Evolutionary conservation across 92 coral and sea anemone genomes (phyloP).

Genomic region (Ricordea florida): DNA sequence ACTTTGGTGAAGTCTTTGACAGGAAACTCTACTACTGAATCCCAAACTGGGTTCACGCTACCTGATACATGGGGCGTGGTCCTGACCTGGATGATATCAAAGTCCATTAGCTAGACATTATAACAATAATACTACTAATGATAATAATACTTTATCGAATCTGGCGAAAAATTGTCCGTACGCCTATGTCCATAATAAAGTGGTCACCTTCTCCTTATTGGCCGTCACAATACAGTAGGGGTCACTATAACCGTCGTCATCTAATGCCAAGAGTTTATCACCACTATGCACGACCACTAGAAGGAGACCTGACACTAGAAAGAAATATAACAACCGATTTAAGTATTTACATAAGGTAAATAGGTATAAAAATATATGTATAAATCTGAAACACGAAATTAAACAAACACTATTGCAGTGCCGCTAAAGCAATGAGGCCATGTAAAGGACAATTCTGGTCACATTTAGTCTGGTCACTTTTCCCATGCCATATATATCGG

Average conservation of each 20-base stretch:
- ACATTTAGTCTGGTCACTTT: too few species aligned
- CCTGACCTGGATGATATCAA: constrained; percentile 61
- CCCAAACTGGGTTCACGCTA: constrained; percentile 92
- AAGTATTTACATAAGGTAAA: not conserved
- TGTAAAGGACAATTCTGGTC: too few species aligned
- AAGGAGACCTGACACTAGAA: constrained; percentile 76
- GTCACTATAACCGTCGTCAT: constrained; percentile 90
- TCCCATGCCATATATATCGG: too few species aligned
- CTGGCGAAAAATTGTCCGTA: not conserved
- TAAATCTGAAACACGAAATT: too few species aligned
- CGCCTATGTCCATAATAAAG: not conserved
- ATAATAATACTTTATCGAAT: not conserved
- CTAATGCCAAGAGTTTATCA: constrained; percentile 82
- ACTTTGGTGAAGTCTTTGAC: constrained; percentile 88
- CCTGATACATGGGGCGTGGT: constrained; percentile 81
- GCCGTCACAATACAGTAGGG: constrained; percentile 88
- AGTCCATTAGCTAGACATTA: too few species aligned
- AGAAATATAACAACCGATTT: too few species aligned
- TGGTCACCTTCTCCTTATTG: constrained; percentile 70
- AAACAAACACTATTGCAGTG: too few species aligned
- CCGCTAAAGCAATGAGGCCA: too few species aligned
- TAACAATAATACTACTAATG: too few species aligned
- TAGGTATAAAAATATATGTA: not conserved
- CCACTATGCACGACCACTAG: constrained; percentile 89
- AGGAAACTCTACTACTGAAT: constrained; percentile 74